A percentile compares a stretch with the other conserved stretches of the same genome.
These are phyloP conservation scores for Tinea semifulvella DNA, from an alignment of 2,888 invertebrate species.

Conservation along the genomic window DNA sequence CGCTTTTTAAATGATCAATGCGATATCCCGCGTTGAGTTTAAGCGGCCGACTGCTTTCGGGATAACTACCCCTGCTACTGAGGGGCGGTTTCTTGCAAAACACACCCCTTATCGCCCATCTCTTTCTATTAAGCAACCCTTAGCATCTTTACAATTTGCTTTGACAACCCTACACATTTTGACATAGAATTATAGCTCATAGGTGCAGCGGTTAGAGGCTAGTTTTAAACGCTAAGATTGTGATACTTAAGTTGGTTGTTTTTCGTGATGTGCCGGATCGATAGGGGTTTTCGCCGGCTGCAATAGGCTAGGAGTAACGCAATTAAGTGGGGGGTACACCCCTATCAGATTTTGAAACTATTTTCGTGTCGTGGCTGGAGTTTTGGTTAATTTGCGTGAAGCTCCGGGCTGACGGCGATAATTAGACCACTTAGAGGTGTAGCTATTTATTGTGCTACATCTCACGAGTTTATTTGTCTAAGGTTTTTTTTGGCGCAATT, in stretches of 20 bases:
- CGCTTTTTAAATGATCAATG: too few species aligned
- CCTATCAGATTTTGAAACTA: conserved; percentile 32
- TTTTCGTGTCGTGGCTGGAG: conserved; percentile 28
- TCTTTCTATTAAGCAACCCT: conserved; percentile 1
- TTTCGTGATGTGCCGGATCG: conserved; percentile 5
- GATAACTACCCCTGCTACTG: neutral
- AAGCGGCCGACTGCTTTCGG: neutral
- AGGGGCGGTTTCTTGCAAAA: conserved; percentile 2
- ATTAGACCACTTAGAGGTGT: conserved; percentile 13
- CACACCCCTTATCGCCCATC: conserved; percentile 8
- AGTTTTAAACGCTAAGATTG: neutral
- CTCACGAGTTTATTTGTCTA: too few species aligned
- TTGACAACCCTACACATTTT: neutral
- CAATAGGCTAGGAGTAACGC: conserved; percentile 11
- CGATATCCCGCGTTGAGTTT: neutral
- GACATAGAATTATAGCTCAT: neutral
- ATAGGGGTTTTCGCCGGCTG: conserved; percentile 1
- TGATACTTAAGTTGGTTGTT: neutral
- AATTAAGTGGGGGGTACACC: conserved; percentile 11
- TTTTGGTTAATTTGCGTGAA: conserved; percentile 12
- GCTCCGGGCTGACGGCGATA: conserved; percentile 4
- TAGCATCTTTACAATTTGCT: conserved; percentile 3
- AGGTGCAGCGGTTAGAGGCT: neutral
- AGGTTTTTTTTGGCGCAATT: too few species aligned
- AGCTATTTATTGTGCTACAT: conserved; percentile 8